Percentiles rank a stretch among this genome's conserved stretches.
Conservation (phyloP, 2,888 invertebrate species). For the Leptogaster cylindrica region DNA sequence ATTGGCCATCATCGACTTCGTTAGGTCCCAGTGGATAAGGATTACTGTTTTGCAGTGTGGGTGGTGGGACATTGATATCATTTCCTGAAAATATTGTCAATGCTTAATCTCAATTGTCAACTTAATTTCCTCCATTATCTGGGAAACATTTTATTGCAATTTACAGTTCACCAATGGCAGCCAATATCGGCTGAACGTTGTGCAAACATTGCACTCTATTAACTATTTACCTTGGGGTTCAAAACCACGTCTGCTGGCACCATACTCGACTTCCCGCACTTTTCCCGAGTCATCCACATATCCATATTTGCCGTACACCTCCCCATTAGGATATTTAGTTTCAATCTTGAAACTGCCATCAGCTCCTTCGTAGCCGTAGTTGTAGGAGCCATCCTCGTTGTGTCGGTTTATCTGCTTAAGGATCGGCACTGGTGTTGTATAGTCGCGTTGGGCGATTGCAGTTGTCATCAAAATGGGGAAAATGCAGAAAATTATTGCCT, state of each 20-base stretch:
- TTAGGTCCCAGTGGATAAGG: constrained; percentile 63
- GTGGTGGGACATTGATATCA: constrained; percentile 83
- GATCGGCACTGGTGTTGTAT: constrained; percentile 80
- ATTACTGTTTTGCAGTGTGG: constrained; percentile 65
- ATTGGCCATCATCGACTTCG: constrained; percentile 84
- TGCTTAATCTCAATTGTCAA: neutral
- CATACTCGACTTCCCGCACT: constrained; percentile 81
- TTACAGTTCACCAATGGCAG: too few species aligned
- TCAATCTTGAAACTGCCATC: constrained; percentile 89
- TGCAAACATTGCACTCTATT: too few species aligned
- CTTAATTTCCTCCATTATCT: too few species aligned
- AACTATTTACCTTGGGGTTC: constrained; percentile 74
- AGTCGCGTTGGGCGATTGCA: constrained; percentile 61
- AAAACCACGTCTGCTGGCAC: constrained; percentile 81
- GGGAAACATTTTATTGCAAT: too few species aligned
- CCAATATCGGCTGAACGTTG: too few species aligned
- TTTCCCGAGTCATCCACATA: constrained; percentile 81
- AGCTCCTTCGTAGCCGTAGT: constrained; percentile 85
- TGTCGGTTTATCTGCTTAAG: constrained; percentile 84
- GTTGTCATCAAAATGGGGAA: constrained; percentile 43
- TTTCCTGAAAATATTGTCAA: constrained; percentile 61
- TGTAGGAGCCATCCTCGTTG: constrained; percentile 87
- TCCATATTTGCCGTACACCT: constrained; percentile 89
- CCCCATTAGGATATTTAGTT: constrained; percentile 82
- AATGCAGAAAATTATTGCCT: constrained; percentile 8